Conservation (phyloP, 1,140 invertebrate species). For the Bradynema listronoti region DNA sequence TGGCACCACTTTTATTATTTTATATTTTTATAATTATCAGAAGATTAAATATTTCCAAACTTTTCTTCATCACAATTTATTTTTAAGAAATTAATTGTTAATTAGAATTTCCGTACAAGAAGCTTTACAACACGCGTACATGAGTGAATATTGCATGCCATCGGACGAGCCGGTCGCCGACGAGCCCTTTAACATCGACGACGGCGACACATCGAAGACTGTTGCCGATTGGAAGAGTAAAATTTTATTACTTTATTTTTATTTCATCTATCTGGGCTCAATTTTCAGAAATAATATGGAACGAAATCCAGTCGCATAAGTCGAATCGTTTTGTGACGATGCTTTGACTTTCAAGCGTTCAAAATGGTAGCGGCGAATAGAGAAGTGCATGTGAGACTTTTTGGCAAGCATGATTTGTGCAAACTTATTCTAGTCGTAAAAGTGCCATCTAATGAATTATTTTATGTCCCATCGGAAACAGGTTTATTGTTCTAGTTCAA, state of each 20-base stretch:
- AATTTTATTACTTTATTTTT: slow-evolving; percentile 6
- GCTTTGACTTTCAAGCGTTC: too few species aligned
- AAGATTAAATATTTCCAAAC: too few species aligned
- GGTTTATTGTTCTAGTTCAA: too few species aligned
- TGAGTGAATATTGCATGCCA: slow-evolving; percentile 33
- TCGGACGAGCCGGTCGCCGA: slow-evolving; percentile 49
- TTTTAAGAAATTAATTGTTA: too few species aligned
- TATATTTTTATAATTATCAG: too few species aligned
- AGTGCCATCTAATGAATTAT: too few species aligned
- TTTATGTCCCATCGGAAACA: too few species aligned
- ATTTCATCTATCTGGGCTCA: not conserved
- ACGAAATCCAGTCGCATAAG: slow-evolving; percentile 32
- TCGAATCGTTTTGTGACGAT: not conserved
- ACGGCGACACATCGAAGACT: slow-evolving; percentile 35
- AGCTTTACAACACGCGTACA: slow-evolving; percentile 43
- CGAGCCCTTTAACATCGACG: slow-evolving; percentile 45
- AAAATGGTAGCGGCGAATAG: too few species aligned
- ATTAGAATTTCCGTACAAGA: slow-evolving; percentile 51
- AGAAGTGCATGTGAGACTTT: too few species aligned
- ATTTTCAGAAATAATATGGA: slow-evolving; percentile 45
- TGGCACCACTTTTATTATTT: too few species aligned
- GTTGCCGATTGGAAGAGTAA: slow-evolving; percentile 46
- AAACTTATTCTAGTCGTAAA: too few species aligned
- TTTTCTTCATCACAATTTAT: slow-evolving; percentile 16
- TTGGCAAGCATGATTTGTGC: too few species aligned